Evolutionary conservation across 2,888 invertebrate species (phyloP), one percentile per base, ranked within the genome.

Genomic region (Icerya purchasi): DNA sequence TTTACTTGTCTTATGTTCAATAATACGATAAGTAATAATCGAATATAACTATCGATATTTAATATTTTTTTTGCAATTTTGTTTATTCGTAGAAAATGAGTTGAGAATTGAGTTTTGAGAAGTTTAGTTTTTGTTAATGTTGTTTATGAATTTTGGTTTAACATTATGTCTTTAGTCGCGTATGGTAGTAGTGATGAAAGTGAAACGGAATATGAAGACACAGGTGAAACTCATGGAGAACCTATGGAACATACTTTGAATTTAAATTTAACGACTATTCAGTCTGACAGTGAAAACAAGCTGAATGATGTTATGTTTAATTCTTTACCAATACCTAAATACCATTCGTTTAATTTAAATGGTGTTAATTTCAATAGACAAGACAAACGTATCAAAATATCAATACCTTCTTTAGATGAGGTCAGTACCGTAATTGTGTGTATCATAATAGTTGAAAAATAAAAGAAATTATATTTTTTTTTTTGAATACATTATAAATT

Each of bases 141-240:
- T n/a, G n/a, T n/a, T n/a, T n/a, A n/a, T n/a, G n/a, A n/a, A n/a
- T n/a, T n/a, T n/a, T n/a, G n/a, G n/a, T n/a, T n/a, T n/a, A n/a
- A n/a, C n/a, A n/a, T n/a, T 22, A 63, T 62, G 62, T 62, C 63
- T 8, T 58, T 63, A 1, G 63, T 63, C 2, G 61, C 63, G 2
- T 63, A 63, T 22, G 62, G 22, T 20, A 59, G 56, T n/a, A 63
- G 63, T 22, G 63, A 63, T 54, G 61, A 58, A 1, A 62, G 62
- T 50, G 57, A 62, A 24, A 50, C 23, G 21, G 22, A 50, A 5
- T 8, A 22, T 19, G 1, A 53, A n/a, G 51, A 57, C 19, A 2
- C 14, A 23, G 22, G 25, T 5, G 25, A 53, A 14, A 14, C n/a
- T 21, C 22, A 56, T 3, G 23, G 20, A 5, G 59, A 60, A 55